Conservation (phyloP, 2,888 invertebrate genomes). For the Mellilla xanthometata region DNA sequence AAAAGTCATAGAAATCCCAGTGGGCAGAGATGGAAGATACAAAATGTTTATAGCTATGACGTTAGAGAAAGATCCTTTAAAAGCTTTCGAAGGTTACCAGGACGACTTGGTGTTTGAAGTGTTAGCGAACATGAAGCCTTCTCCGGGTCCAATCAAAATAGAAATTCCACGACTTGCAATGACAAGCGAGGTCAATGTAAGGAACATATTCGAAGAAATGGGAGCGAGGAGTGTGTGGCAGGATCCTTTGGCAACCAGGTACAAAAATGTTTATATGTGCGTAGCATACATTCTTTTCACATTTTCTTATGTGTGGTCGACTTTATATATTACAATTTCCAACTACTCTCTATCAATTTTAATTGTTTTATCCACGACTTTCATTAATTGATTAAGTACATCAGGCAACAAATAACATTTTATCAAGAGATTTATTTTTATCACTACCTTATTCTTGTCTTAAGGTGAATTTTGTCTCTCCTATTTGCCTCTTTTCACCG, state of each 20-base stretch:
- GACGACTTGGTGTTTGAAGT: slow-evolving; percentile 17
- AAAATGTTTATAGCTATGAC: slow-evolving; percentile 26
- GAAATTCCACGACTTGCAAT: slow-evolving; percentile 34
- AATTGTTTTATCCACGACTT: too few species aligned
- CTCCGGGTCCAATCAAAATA: slow-evolving; percentile 27
- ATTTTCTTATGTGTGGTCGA: too few species aligned
- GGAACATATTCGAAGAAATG: slow-evolving; percentile 29
- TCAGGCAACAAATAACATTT: too few species aligned
- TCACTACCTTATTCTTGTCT: too few species aligned
- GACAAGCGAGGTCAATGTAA: slow-evolving; percentile 30
- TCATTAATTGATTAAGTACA: too few species aligned
- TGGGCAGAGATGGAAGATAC: slow-evolving; percentile 30
- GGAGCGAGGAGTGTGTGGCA: slow-evolving; percentile 31
- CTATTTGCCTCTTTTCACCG: too few species aligned
- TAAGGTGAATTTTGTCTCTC: too few species aligned
- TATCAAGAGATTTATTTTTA: too few species aligned
- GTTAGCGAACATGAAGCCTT: slow-evolving; percentile 17
- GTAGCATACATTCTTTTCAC: too few species aligned
- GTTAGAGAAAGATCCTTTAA: slow-evolving; percentile 4
- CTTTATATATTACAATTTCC: too few species aligned
- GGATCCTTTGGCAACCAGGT: slow-evolving; percentile 33
- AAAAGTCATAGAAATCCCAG: slow-evolving; percentile 31
- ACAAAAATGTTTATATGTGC: not conserved
- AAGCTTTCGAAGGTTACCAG: not conserved
- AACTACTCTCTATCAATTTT: too few species aligned